Evolutionary conservation across 2,797 vertebrate genomes (phyloP), one percentile per base, ranked within the genome.

Genomic region (Gymnopithys bicolor): DNA sequence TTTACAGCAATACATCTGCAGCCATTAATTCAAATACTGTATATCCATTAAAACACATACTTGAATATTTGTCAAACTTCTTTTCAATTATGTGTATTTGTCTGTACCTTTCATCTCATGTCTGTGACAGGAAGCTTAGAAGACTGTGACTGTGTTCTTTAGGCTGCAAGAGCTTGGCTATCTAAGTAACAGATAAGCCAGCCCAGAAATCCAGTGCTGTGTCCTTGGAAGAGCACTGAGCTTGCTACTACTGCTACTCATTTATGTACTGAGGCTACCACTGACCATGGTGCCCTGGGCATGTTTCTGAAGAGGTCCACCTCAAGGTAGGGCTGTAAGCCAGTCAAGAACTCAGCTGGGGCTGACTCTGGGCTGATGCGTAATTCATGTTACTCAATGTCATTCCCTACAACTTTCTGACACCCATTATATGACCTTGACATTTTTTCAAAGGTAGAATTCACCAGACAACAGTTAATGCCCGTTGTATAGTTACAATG

Each of bases 1-100:
- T 96, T 96, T 96, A 96, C 88, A 96, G 66, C 83, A 90, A 53
- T 69, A 94, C 93, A 95, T 95, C 93, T 95, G 94, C 88, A 94
- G 88, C 55, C 80, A 79, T 88, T 91, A 94, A 88, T 93, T 88
- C 14, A 17, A 82, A 90, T 90, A 69, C 25, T 63, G 10, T 52
- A 79, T 88, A 94, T 76, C 83, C 55, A 90, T 87, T 86, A 86
- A 94, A 96, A 93, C 51, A 84, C 46, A 41, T 59, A 91, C 52
- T 82, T 86, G 69, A 95, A 27, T 88, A 91, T 88, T 81, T 94
- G 80, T 96, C 83, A 87, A 90, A 82, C 39, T 91, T 73, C 35
- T 71, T 86, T 78, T 63, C 90, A 88, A 56, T 94, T 63, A 86
- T 45, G 43, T 71, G 24, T 60, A 63, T 75, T 79, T 93, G 88